Evolutionary conservation across 2,797 vertebrate genomes (phyloP).

Genomic region (Propithecus deckenii): DNA sequence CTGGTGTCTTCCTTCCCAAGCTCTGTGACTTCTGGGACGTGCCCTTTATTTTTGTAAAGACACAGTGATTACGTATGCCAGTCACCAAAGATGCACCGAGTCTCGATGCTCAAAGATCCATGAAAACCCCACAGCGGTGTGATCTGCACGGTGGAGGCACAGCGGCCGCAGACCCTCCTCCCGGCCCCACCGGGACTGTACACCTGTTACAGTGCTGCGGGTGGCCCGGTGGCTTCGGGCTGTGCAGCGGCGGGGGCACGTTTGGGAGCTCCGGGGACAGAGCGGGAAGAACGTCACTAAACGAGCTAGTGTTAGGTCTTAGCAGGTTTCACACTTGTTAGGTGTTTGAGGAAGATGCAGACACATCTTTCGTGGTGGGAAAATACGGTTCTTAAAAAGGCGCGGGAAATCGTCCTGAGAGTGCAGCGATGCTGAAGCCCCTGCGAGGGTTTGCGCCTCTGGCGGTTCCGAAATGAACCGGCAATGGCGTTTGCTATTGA

Average conservation of each 20-base stretch:
- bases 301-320: neutral
- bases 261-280: fast-evolving
- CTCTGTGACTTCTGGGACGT: neutral
- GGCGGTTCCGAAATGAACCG: neutral
- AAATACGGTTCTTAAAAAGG: neutral
- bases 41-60: neutral
- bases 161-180: neutral
- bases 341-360: neutral
- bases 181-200: fast-evolving
- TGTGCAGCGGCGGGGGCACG: fast-evolving
- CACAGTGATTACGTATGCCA: fast-evolving
- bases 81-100: neutral
- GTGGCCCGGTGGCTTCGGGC: fast-evolving
- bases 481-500: neutral
- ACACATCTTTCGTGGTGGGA: neutral
- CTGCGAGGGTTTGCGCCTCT: fast-evolving
- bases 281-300: neutral
- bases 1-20: no score
- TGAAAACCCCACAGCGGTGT: neutral
- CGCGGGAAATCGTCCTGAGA: neutral
- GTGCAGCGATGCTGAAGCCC: no score
- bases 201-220: neutral
- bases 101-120: neutral
- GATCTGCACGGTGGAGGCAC: neutral
- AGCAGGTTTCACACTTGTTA: neutral